Evolutionary conservation across 2,797 vertebrate genomes (phyloP).

Genomic region (Sardinella longiceps): DNA sequence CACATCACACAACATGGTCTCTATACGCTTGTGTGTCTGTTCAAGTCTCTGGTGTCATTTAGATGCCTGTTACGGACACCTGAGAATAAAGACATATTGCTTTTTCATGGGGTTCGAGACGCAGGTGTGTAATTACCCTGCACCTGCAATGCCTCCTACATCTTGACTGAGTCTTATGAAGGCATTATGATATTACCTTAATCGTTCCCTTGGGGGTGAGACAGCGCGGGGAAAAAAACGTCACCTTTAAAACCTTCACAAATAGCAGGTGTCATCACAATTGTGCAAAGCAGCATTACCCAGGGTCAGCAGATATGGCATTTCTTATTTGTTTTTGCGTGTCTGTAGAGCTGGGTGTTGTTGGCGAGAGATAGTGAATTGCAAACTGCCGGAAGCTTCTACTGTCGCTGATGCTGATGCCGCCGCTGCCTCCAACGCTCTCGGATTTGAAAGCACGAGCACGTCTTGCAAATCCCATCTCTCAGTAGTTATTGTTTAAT

Average conservation of each 20-base stretch:
- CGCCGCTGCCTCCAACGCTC: background rate
- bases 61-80: background rate
- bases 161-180: background rate
- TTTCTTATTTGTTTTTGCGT: background rate
- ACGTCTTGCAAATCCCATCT: background rate
- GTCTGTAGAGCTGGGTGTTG: background rate
- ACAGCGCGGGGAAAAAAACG: background rate
- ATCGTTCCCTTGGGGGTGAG: background rate
- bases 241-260: background rate
- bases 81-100: constrained; percentile 17
- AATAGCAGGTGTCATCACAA: constrained; percentile 18
- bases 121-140: constrained; percentile 3
- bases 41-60: background rate
- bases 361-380: background rate
- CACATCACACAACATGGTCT: too few species aligned
- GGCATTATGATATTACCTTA: constrained; percentile 22
- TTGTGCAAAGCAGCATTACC: background rate
- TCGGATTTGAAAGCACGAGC: background rate
- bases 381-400: background rate
- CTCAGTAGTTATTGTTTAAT: constrained; percentile 47
- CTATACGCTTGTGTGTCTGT: background rate
- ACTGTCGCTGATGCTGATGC: background rate
- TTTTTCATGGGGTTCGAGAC: background rate
- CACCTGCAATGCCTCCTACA: background rate
- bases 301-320: background rate